Base-by-base conservation (phyloP, 2,113 vertebrate genomes). In the Rhea pennata region DNA sequence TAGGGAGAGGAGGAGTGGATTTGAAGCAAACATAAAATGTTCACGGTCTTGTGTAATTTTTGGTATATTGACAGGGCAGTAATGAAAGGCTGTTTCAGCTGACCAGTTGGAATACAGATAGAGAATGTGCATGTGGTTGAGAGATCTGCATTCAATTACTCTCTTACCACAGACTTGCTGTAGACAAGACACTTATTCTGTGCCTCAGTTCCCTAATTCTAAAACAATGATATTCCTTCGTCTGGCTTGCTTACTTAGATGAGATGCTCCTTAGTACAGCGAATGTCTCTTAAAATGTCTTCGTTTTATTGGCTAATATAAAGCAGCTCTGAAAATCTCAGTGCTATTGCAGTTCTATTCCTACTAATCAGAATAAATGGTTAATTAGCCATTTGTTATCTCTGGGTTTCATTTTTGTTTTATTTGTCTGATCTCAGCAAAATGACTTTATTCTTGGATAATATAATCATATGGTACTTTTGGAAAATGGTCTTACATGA, bases 51-150 rank as follows among this genome's bases (percentile, higher is more conserved):
- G 76, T 95, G 92, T 94, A 94, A 95, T 95, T 93, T 83, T 90
- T 88, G 88, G 86, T 94, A 88, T 92, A 92, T 87, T 96, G 88
- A 96, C 86, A 96, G 88, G 90, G 88, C n/a, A 61, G 73, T 96
- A 96, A 97, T 95, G 93, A 94, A 84, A 93, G 92, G 88, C 90
- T 93, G 83, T 88, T 93, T 95, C 90, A 95, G 90, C 95, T 94
- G 92, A 95, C 95, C 95, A 81, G 73, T 93, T 91, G 88, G 88
- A 87, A 94, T 92, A 95, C 4, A 51, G 76, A 86, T 66, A 53
- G 84, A 84, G 88, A 96, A 92, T 92, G 70, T 84, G 88, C 90
- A 79, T 73, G 95, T 70, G 93, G 94, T 80, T 74, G 93, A 81
- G 71, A 94, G 81, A 87, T 96, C 96, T 96, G 96, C 81, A 79